A percentile compares a stretch with the other conserved stretches of the same genome.
Evolutionary conservation across 2,797 vertebrate species (phyloP).

Genomic region (Adrianichthys oophorus): DNA sequence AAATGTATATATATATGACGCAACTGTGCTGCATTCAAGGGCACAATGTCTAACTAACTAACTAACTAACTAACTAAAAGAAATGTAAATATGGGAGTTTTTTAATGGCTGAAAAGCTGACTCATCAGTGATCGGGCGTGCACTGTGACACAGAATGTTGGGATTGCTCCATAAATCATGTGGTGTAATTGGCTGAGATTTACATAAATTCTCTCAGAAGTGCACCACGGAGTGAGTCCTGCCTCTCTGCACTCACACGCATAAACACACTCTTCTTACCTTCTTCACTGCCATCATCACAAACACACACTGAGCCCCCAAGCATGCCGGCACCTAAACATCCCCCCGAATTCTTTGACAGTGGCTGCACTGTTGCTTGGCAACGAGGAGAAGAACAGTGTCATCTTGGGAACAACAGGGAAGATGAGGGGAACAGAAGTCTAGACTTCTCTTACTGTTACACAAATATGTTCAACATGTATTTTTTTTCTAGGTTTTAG

Average conservation of each 20-base stretch:
- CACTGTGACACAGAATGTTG: constrained; percentile 12
- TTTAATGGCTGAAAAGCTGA: constrained; percentile 13
- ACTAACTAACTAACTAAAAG: neutral
- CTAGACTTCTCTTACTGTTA: constrained; percentile 50
- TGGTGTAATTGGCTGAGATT: constrained; percentile 26
- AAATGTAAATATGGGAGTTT: neutral
- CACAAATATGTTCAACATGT: constrained; percentile 16
- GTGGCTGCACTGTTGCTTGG: constrained; percentile 80
- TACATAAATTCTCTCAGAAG: constrained; percentile 33
- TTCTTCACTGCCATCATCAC: constrained; percentile 23
- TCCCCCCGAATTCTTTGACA: constrained; percentile 80
- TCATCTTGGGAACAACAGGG: constrained; percentile 67
- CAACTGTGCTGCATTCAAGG: neutral
- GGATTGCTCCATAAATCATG: constrained; percentile 18
- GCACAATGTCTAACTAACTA: neutral
- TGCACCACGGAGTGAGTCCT: constrained; percentile 29
- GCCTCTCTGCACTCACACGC: constrained; percentile 24
- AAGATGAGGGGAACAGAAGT: constrained; percentile 68
- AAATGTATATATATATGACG: neutral
- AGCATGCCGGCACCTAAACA: constrained; percentile 67
- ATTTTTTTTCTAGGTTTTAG: neutral
- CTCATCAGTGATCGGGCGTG: constrained; percentile 13
- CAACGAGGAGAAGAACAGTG: constrained; percentile 75
- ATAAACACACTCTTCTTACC: constrained; percentile 29
- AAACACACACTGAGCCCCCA: constrained; percentile 28